A percentile compares a stretch with the other conserved stretches of the same genome.
Conservation (phyloP, 1,140 invertebrate genomes). For the Drosophila saltans region DNA sequence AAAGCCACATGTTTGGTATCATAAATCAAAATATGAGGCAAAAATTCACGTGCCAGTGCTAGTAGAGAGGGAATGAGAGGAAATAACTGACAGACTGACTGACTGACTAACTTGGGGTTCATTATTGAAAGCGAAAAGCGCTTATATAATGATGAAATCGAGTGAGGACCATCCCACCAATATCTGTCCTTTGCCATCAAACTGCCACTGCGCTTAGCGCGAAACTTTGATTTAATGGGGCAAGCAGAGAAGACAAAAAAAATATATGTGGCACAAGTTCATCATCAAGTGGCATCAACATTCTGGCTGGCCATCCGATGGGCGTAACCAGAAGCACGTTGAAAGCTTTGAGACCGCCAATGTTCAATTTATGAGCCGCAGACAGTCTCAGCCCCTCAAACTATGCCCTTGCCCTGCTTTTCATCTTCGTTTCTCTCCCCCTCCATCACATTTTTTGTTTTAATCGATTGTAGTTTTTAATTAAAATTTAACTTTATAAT, state of each 20-base stretch:
- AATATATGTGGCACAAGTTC: conserved; percentile 76
- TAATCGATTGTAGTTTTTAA: conserved; percentile 82
- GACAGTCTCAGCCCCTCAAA: conserved; percentile 54
- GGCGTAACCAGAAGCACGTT: conserved; percentile 68
- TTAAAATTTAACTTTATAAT: conserved; percentile 83
- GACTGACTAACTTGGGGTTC: conserved; percentile 20
- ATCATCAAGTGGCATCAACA: conserved; percentile 41
- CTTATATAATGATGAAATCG: conserved; percentile 61
- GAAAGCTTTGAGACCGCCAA: conserved; percentile 68
- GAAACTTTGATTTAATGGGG: conserved; percentile 34
- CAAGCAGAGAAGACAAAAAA: conserved; percentile 23
- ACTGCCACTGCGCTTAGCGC: conserved; percentile 65
- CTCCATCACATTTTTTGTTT: conserved; percentile 3
- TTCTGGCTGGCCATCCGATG: neutral
- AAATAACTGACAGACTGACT: neutral
- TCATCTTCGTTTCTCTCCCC: neutral
- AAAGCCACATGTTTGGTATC: conserved; percentile 36
- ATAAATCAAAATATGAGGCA: conserved; percentile 73
- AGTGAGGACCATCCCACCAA: conserved; percentile 4
- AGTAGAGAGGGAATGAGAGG: conserved; percentile 6
- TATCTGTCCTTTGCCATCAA: conserved; percentile 57
- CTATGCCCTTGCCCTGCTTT: neutral
- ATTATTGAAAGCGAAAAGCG: conserved; percentile 79
- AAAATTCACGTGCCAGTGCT: conserved; percentile 67
- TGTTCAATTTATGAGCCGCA: conserved; percentile 81